A percentile compares a stretch with the other conserved stretches of the same genome.
Evolutionary conservation across 2,888 invertebrate genomes (phyloP).

Genomic region (Amiota minor): DNA sequence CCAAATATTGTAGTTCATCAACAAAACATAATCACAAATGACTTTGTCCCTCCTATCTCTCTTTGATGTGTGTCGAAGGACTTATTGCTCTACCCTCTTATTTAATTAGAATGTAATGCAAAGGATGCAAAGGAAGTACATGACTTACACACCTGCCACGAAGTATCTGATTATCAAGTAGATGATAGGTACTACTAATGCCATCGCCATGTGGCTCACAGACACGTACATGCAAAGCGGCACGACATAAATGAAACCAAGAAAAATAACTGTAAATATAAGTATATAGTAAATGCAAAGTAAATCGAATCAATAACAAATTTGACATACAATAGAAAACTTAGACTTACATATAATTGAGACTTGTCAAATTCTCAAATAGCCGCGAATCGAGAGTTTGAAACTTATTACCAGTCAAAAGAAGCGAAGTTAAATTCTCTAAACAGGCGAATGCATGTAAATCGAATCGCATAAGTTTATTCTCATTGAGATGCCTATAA

Average conservation of each 20-base stretch:
- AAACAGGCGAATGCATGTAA: constrained; percentile 72
- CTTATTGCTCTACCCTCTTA: no score
- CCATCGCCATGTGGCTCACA: constrained; percentile 78
- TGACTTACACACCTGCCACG: constrained; percentile 74
- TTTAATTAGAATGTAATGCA: neutral
- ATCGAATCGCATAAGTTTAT: constrained; percentile 73
- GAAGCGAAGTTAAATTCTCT: constrained; percentile 74
- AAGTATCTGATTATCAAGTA: constrained; percentile 76
- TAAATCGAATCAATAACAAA: neutral
- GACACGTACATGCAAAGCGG: constrained; percentile 75
- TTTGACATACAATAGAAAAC: no score
- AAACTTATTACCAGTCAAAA: constrained; percentile 71
- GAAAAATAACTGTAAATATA: constrained; percentile 75
- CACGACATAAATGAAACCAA: constrained; percentile 76
- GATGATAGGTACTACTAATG: constrained; percentile 77
- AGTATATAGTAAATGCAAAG: constrained; percentile 33
- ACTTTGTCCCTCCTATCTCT: neutral
- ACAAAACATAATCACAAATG: no score
- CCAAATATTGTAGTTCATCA: no score
- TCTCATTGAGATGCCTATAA: constrained; percentile 74
- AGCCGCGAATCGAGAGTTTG: constrained; percentile 70
- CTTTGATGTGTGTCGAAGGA: neutral
- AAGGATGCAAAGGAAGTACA: neutral
- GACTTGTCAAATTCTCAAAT: constrained; percentile 70
- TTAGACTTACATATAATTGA: constrained; percentile 74